A percentile compares a stretch with the other conserved stretches of the same genome.
Conservation (phyloP, 1,140 invertebrate species). For the Rhizoglyphus robini region DNA sequence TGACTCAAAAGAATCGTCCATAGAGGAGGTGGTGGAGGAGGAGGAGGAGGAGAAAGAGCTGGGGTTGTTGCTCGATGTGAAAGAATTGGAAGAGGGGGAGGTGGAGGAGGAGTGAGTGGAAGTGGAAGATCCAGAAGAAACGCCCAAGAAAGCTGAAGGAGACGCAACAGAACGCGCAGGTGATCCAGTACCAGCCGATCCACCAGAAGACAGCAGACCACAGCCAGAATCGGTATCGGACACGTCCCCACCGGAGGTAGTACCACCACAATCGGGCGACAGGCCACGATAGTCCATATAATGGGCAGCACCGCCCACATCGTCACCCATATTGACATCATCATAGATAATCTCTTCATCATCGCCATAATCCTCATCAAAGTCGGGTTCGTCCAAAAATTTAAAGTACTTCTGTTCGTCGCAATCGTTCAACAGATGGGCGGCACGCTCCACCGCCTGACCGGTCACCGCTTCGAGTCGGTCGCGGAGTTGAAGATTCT, state of each 20-base stretch:
- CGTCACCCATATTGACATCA: background rate
- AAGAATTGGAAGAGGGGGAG: background rate
- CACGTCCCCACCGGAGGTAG: background rate
- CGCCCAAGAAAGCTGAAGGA: background rate
- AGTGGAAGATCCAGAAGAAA: background rate
- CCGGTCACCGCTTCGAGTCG: background rate
- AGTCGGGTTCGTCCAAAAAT: background rate
- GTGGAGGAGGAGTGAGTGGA: background rate
- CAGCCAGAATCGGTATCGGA: background rate
- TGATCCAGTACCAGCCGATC: slow-evolving; percentile 4
- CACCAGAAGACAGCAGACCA: background rate
- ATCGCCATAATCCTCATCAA: background rate
- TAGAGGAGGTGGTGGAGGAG: background rate
- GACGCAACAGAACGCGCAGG: background rate
- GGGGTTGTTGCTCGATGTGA: background rate
- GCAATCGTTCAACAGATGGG: background rate
- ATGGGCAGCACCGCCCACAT: background rate
- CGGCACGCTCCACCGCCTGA: background rate
- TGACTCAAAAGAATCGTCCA: slow-evolving; percentile 26
- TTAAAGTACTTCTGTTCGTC: too few species aligned
- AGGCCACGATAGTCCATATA: slow-evolving; percentile 4
- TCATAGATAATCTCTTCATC: background rate
- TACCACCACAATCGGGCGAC: too few species aligned
- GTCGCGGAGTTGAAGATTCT: background rate
- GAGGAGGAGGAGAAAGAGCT: too few species aligned